Evolutionary conservation across 2,797 vertebrate genomes (phyloP), one percentile per base, ranked within the genome.

Genomic region (Melanogrammus aeglefinus): DNA sequence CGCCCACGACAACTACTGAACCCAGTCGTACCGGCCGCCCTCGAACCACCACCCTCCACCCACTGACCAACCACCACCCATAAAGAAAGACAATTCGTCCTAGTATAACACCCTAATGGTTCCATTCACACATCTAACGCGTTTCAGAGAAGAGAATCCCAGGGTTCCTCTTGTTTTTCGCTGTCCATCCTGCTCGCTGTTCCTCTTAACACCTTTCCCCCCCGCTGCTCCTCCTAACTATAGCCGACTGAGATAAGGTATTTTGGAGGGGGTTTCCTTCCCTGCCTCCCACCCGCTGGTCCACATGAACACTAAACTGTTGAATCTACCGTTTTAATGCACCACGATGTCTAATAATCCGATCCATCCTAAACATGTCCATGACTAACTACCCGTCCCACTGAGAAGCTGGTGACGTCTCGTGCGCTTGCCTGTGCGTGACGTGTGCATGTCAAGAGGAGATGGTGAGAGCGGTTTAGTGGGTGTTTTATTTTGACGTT

Each of bases 1-100:
- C 2, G 75, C 38, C 38, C 88, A 88, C 90, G 86, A 87, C 91
- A 91, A 91, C 90, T 92, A 93, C 92, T 93, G 92, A 94, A 90
- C 89, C 57, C 57, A n/a, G 92, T 89, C 82, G 89, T 85, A 81
- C 78, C 35, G 75, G 73, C 83, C 78, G 86, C 82, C 82, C 88
- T 6, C 87, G 7, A 9, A 21, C 57, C 6, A 9, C 57, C 21
- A 63, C 83, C 79, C 76, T 75, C 33, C 7, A 86, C 83, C 87
- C 57, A 24, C 21, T 21, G 0, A 9, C 57, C 21, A 63, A 6
- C 57, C 57, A 8, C 27, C 29, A 71, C 24, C 84, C 81, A 77
- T 83, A 86, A 83, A 88, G 88, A 92, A 83, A 88, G 88, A 92
- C 86, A 88, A 84, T 87, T 87, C 85, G 85, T 83, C 78, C 83